Evolutionary conservation across 2,888 invertebrate genomes (phyloP).

Genomic region (Alloscopus bannaensis): DNA sequence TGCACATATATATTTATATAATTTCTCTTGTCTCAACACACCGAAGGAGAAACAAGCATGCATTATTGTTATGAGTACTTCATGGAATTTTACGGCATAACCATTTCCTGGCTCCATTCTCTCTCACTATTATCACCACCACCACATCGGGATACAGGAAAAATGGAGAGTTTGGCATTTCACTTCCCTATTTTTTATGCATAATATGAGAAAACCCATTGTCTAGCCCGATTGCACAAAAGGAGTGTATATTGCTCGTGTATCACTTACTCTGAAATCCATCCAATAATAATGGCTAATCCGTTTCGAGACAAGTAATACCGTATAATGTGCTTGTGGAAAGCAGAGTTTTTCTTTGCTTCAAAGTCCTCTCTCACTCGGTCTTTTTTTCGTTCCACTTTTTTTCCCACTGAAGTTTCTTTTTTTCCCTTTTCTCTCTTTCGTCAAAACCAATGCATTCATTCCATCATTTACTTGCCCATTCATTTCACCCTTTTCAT

Average conservation of each 20-base stretch:
- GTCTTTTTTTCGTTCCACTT: conserved; percentile 33
- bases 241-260: conserved; percentile 45
- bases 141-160: too few relatives aligned
- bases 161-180: conserved; percentile 64
- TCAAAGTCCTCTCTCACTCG: conserved; percentile 33
- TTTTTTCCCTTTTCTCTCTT: conserved; percentile 35
- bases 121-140: conserved; percentile 7
- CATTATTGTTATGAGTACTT: conserved; percentile 44
- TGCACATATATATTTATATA: too few relatives aligned
- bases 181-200: conserved; percentile 53
- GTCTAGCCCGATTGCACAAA: conserved; percentile 51
- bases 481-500: conserved; percentile 63
- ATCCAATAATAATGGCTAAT: conserved; percentile 61
- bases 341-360: conserved; percentile 45
- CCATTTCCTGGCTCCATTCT: conserved; percentile 44
- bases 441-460: conserved; percentile 62
- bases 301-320: conserved; percentile 55
- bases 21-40: conserved; percentile 28
- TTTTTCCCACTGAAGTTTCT: conserved; percentile 23
- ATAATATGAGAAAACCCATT: conserved; percentile 59
- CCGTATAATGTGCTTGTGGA: conserved; percentile 55
- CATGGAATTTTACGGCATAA: conserved; percentile 57
- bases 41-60: conserved; percentile 26
- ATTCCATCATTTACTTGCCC: conserved; percentile 59
- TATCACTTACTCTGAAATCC: conserved; percentile 61